These are phyloP conservation scores for Felis catus DNA, from an alignment of 2,113 vertebrate species.

Conservation along the genomic window F.catus_Fca126_mat1.0 CM031415.1:63988501-63989000, in stretches of 20 bases:
- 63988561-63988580: not conserved
- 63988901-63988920: not conserved
- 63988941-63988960: not conserved
- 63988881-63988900: not conserved
- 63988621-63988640: conserved; percentile 13
- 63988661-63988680: not conserved
- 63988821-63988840: not conserved
- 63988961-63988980: not conserved
- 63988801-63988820: not conserved
- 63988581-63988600: not conserved
- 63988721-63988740: not conserved
- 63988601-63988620: not conserved
- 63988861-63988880: not conserved
- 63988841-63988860: not conserved
- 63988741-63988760: not conserved
- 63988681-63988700: not conserved
- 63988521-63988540: not conserved
- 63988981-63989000: not conserved
- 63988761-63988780: not conserved
- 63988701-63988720: not conserved
- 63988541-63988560: not conserved
- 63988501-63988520: not conserved
- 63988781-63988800: not conserved
- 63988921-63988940: not conserved
- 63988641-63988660: not conserved